These are phyloP conservation scores for Heterotis niloticus DNA, from an alignment of 2,113 vertebrate species.

Conservation along the genomic window DNA sequence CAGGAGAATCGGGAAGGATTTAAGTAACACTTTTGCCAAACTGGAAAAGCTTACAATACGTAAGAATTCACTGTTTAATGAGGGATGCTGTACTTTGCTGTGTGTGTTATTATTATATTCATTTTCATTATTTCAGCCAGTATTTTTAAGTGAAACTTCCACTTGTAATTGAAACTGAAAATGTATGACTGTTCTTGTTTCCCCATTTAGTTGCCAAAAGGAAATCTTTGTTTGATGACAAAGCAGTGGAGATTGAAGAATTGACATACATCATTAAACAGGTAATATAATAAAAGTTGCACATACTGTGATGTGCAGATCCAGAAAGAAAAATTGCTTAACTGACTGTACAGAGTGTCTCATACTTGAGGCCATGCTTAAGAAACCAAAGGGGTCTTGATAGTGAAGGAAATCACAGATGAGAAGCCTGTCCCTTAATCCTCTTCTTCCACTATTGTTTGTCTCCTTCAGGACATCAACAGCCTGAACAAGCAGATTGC, in stretches of 20 bases:
- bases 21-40: constrained; percentile 91
- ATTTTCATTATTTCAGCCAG: neutral
- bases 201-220: constrained; percentile 81
- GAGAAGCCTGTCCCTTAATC: neutral
- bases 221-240: constrained; percentile 89
- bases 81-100: neutral
- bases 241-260: constrained; percentile 86
- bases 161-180: neutral
- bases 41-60: constrained; percentile 89
- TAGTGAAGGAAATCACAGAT: neutral
- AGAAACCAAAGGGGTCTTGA: neutral
- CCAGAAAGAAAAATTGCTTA: neutral
- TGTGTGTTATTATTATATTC: neutral
- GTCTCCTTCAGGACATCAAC: constrained; percentile 74
- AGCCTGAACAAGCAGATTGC: constrained; percentile 91
- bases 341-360: neutral
- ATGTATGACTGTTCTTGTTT: neutral
- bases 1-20: constrained; percentile 88
- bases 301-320: neutral
- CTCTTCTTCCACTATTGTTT: neutral
- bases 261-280: constrained; percentile 90
- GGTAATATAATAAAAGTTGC: constrained; percentile 47
- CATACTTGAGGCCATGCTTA: neutral
- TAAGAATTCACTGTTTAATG: constrained; percentile 58
- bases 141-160: neutral